phyloP scores from a whole-genome alignment of 2,888 invertebrate species.

The Andrena flavipes region DNA sequence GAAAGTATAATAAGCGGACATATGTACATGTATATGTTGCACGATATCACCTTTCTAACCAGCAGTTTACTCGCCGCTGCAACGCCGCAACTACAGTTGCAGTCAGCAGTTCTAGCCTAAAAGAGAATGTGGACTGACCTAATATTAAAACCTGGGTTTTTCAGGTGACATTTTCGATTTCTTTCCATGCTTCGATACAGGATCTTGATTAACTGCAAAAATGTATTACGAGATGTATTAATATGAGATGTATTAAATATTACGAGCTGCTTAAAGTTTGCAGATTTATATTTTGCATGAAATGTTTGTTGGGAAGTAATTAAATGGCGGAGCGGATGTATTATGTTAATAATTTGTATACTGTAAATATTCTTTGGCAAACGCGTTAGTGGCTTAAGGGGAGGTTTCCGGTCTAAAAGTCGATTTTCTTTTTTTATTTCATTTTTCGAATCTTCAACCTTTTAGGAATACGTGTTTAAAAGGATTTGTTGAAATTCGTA shows the following conservation, averaged over 20 bases:
- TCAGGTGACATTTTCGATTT: background rate
- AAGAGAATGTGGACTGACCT: background rate
- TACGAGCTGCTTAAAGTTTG: background rate
- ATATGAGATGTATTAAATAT: background rate
- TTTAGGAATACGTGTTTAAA: no score
- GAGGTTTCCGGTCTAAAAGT: no score
- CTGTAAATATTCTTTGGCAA: no score
- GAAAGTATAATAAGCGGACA: constrained; percentile 68
- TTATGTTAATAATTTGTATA: no score
- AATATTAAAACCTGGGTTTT: background rate
- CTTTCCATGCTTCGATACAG: no score
- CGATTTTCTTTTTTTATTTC: no score
- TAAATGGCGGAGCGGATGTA: no score
- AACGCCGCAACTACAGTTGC: constrained; percentile 44
- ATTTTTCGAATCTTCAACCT: no score
- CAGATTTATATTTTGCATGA: no score
- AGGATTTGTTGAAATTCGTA: no score
- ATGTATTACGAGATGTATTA: background rate
- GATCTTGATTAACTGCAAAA: background rate
- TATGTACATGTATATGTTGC: constrained; percentile 35
- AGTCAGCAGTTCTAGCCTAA: constrained; percentile 26
- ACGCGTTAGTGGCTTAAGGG: no score
- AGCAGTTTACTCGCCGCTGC: constrained; percentile 48
- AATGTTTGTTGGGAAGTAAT: no score
- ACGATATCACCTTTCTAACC: constrained; percentile 80